Evolutionary conservation across 2,797 vertebrate genomes (phyloP).

Genomic region (Kryptolebias ocellatus): DNA sequence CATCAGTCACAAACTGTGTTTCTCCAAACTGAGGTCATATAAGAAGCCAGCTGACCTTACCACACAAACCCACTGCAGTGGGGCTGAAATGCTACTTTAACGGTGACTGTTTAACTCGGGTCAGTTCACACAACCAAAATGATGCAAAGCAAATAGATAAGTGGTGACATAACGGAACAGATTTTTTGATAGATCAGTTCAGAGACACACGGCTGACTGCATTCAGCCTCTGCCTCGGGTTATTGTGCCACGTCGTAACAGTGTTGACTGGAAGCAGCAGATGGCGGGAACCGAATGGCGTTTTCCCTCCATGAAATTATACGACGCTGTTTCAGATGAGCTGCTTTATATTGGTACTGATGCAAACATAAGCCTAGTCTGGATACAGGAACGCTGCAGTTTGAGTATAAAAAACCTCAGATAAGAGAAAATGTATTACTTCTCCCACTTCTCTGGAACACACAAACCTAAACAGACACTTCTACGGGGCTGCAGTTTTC

Average conservation of each 20-base stretch:
- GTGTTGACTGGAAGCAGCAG: slow-evolving; percentile 33
- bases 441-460: slow-evolving; percentile 22
- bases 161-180: slow-evolving; percentile 31
- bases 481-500: neutral
- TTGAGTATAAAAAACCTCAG: neutral
- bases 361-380: no score
- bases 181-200: slow-evolving; percentile 54
- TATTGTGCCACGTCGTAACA: slow-evolving; percentile 33
- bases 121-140: no score
- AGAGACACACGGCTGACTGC: slow-evolving; percentile 40
- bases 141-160: neutral
- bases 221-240: slow-evolving; percentile 29
- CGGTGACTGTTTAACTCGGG: no score
- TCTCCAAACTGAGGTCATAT: no score
- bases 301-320: neutral
- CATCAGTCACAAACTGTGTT: no score
- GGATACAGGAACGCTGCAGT: no score
- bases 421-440: slow-evolving; percentile 10
- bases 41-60: no score
- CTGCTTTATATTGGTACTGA: neutral
- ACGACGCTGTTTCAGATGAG: no score
- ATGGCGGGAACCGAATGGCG: neutral
- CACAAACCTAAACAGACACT: slow-evolving; percentile 9
- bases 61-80: no score
- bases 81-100: no score